Evolutionary conservation across 2,797 vertebrate genomes (phyloP).

Genomic region (Enteromius treurensis): DNA sequence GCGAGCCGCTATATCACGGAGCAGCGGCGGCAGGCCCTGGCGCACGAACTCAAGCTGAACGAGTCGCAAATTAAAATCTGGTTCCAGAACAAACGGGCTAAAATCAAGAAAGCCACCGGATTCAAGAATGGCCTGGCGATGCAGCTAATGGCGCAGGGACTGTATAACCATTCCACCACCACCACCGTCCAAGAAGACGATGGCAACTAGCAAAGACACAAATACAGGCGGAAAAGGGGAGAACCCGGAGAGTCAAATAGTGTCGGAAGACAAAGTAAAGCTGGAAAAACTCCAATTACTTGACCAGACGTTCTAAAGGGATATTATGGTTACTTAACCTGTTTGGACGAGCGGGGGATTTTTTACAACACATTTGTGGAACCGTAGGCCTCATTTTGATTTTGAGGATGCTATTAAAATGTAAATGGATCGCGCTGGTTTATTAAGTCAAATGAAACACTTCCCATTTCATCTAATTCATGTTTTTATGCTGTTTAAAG

Average conservation of each 20-base stretch:
- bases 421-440: neutral
- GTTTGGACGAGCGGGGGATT: neutral
- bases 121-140: constrained; percentile 91
- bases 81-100: constrained; percentile 97
- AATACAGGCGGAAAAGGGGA: neutral
- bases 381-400: neutral
- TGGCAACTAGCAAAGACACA: constrained; percentile 76
- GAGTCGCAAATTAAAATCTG: constrained; percentile 97
- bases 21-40: constrained; percentile 89
- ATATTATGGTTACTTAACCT: neutral
- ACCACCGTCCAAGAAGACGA: constrained; percentile 90
- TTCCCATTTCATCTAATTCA: neutral
- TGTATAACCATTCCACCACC: constrained; percentile 96
- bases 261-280: neutral
- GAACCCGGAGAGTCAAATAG: neutral
- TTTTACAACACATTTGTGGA: neutral
- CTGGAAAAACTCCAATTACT: neutral
- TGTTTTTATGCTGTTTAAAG: neutral
- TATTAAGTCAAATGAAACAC: neutral
- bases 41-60: constrained; percentile 91
- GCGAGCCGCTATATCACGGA: constrained; percentile 93
- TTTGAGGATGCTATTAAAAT: neutral
- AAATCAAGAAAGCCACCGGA: constrained; percentile 92
- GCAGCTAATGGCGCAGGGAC: constrained; percentile 95
- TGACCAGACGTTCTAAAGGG: neutral